Evolutionary conservation across 2,888 invertebrate genomes (phyloP).

Genomic region (Apocheima hispidaria): DNA sequence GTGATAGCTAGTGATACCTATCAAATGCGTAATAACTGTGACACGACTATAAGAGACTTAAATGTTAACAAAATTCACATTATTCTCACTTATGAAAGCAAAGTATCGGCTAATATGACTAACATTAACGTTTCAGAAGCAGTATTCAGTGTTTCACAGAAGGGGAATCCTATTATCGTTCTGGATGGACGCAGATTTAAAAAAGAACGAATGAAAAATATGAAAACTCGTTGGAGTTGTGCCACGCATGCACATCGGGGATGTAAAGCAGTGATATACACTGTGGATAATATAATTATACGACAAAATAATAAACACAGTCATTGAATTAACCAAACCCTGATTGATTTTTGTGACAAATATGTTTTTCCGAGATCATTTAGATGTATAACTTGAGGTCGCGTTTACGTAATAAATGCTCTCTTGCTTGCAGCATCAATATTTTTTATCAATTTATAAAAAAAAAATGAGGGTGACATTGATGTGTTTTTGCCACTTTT

Average conservation of each 20-base stretch:
- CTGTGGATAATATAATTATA: slow-evolving; percentile 51
- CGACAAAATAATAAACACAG: slow-evolving; percentile 53
- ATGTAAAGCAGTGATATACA: slow-evolving; percentile 41
- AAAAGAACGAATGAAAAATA: neutral
- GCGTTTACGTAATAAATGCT: too few relatives aligned
- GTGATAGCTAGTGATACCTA: too few relatives aligned
- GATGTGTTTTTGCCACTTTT: too few relatives aligned
- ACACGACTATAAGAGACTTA: too few relatives aligned
- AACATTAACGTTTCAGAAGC: neutral
- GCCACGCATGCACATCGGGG: slow-evolving; percentile 1
- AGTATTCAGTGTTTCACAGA: slow-evolving; percentile 1
- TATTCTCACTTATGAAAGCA: too few relatives aligned
- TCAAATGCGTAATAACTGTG: too few relatives aligned
- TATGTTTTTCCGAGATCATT: neutral
- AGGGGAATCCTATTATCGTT: neutral
- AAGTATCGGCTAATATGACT: neutral
- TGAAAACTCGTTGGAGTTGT: slow-evolving; percentile 1
- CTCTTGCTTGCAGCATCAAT: too few relatives aligned
- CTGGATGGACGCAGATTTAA: slow-evolving; percentile 1
- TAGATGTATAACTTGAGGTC: too few relatives aligned
- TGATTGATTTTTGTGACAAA: too few relatives aligned
- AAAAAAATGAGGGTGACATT: too few relatives aligned
- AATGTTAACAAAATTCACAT: too few relatives aligned
- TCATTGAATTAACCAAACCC: slow-evolving; percentile 36
- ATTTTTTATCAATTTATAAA: too few relatives aligned